Base-by-base conservation (phyloP, 2,113 vertebrate genomes). In the Notothenia rossii region DNA sequence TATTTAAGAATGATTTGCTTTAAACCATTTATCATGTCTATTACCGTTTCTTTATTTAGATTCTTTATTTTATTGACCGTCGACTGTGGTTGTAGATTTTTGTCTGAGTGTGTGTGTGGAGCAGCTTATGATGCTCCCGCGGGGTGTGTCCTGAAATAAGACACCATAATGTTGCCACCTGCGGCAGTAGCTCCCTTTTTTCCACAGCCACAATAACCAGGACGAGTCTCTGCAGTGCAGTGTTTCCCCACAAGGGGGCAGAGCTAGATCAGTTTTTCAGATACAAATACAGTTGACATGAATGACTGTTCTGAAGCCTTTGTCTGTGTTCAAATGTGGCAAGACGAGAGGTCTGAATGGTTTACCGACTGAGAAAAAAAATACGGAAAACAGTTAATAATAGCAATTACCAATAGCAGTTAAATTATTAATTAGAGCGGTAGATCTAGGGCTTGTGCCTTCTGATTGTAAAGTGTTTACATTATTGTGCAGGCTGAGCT, bases 241-340 rank as follows among this genome's bases (percentile, higher is more conserved):
- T 0, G 20, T 79, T 82, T 67, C 17, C 0, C 82, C 92, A 91
- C 86, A 64, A 60, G 89, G 63, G 18, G 86, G 82, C 78, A 83
- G 80, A 2, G 5, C 3, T 29, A 20, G 29, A 59, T 10, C 56
- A 17, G 14, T 64, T 81, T 80, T 66, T 17, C 5, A 11, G 1
- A 33, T 1, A n/a, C 22, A 22, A 5, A 11, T 20, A 55, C 17
- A 33, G 17, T 17, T 51, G 17, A 60, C 48, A 13, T 54, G 12
- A 62, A 17, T 20, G 25, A 12, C 7, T 22, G 18, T 60, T 40
- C 62, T 65, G 4, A 0, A 20, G 13, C 6, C 1, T 7, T 43
- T 40, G 10, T 51, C 3, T 54, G 22, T 11, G 12, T 43, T 51
- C 7, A 63, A 50, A 50, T 48, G 25, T 64, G 71, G 20, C 13